Base-by-base conservation (phyloP, 2,797 vertebrate species). In the Cossypha caffra region DNA sequence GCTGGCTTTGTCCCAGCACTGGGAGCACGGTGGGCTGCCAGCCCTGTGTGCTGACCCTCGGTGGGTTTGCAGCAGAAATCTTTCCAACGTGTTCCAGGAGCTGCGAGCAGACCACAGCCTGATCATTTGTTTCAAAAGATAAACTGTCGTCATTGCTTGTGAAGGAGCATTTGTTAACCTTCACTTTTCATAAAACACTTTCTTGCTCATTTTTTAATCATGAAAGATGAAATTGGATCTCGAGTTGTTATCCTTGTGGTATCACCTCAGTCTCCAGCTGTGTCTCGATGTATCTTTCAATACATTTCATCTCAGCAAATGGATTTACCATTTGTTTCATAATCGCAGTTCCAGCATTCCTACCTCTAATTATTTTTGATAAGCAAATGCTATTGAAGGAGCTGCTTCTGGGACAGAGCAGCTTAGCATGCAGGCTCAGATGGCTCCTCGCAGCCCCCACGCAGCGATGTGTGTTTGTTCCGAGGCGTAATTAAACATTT, bases 171-270 rank as follows among this genome's bases (percentile, higher is more conserved):
- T 97, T 97, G 92, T 93, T 96, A 94, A 96, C 91, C 87, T 95
- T 97, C 96, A 94, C 86, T 88, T 95, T 93, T 93, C 95, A 93
- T 96, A 95, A 96, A 96, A 92, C 88, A 80, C 94, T 95, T 96
- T 81, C 92, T 96, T 89, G 69, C 93, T 96, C 88, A 93, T 96
- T 95, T 95, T 95, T 96, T 95, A 96, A 94, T 96, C 95, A 91
- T 95, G 86, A 97, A 97, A 96, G 95, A 97, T 96, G 94, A 97
- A 96, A 97, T 96, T 96, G 93, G 96, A 95, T 97, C 96, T 96
- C 5, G 31, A 96, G 94, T 93, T 96, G 96, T 96, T 97, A 97
- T 94, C 95, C 89, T 96, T 97, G 95, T 25, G 6, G 85, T 97
- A 96, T 95, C 95, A 95, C 93, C 89, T 95, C 94, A 50, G 82